phyloP scores from a whole-genome alignment of 1,140 invertebrate genomes.

The Leptinotarsa lineolata region DNA sequence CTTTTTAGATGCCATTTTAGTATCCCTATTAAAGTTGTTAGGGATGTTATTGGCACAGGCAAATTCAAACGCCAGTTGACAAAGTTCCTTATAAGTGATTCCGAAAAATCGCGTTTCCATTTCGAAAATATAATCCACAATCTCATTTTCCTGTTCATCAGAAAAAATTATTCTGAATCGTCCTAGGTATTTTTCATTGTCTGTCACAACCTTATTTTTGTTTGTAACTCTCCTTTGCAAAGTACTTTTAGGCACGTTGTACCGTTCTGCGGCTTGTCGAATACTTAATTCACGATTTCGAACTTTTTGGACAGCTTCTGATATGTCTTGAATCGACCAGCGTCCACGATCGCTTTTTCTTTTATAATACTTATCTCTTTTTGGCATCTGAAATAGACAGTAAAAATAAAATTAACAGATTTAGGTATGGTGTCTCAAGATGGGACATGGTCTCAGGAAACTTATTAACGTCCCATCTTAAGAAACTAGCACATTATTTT shows the following conservation, averaged over 20 bases:
- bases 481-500: no score
- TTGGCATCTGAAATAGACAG: neutral
- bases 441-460: neutral
- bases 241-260: no score
- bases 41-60: neutral
- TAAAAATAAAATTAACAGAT: neutral
- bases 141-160: no score
- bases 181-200: no score
- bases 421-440: neutral
- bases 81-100: constrained; percentile 3
- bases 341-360: constrained; percentile 10
- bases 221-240: no score
- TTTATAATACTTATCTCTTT: neutral
- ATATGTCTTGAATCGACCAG: neutral
- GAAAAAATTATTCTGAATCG: no score
- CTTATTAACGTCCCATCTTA: constrained; percentile 6
- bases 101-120: constrained; percentile 1
- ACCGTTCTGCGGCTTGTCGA: constrained; percentile 7
- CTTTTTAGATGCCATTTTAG: constrained; percentile 8
- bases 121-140: no score
- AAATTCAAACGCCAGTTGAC: constrained; percentile 1
- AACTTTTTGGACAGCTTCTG: constrained; percentile 1
- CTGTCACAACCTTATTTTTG: no score
- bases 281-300: neutral
- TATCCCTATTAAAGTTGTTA: neutral